Percentiles rank a stretch among this genome's conserved stretches.
Conservation (phyloP, 2,888 invertebrate species). For the Heliothis peltigera region DNA sequence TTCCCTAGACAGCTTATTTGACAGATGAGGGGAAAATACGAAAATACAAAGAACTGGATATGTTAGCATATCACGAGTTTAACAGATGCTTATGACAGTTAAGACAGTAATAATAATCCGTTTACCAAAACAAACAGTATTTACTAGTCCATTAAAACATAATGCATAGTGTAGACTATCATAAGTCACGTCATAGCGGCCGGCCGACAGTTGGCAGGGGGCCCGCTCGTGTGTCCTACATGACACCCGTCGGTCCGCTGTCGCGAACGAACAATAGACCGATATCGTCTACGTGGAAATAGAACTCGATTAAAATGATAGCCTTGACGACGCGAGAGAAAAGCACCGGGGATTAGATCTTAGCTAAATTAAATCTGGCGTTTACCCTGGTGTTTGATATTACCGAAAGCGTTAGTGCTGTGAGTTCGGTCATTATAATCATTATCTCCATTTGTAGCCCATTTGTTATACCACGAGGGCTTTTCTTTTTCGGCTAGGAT, state of each 20-base stretch:
- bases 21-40: background rate
- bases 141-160: conserved; percentile 47
- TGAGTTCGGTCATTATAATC: background rate
- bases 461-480: background rate
- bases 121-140: conserved; percentile 43
- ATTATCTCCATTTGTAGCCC: background rate
- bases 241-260: conserved; percentile 49
- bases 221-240: conserved; percentile 52
- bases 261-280: conserved; percentile 44
- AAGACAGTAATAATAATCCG: conserved; percentile 35
- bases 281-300: conserved; percentile 37
- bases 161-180: conserved; percentile 46
- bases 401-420: background rate
- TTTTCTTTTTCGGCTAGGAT: too few species aligned
- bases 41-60: conserved; percentile 1
- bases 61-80: background rate
- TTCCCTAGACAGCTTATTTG: background rate
- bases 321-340: conserved; percentile 33
- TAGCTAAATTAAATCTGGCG: background rate
- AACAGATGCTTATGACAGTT: conserved; percentile 6
- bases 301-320: conserved; percentile 55
- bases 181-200: conserved; percentile 34
- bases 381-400: background rate
- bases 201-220: conserved; percentile 50
- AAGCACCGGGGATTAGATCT: background rate